A percentile compares a stretch with the other conserved stretches of the same genome.
These are phyloP conservation scores for Spatulosminthurus flaviceps DNA, from an alignment of 2,888 invertebrate species.

Conservation along the genomic window DNA sequence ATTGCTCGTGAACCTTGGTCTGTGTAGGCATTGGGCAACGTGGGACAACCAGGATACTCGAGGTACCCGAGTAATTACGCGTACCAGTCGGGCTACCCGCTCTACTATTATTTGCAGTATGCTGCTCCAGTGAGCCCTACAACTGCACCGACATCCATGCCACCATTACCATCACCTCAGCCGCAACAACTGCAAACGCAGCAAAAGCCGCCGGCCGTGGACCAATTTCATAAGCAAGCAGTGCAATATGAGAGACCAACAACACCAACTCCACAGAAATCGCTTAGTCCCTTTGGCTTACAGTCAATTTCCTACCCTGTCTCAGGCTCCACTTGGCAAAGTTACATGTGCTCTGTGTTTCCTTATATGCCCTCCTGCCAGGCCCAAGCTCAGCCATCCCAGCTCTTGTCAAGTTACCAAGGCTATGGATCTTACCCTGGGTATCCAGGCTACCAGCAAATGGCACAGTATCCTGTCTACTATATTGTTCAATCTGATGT, in stretches of 20 bases:
- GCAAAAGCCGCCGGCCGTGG: conserved; percentile 8
- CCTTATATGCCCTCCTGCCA: conserved; percentile 41
- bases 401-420: neutral
- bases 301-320: conserved; percentile 25
- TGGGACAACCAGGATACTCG: conserved; percentile 10
- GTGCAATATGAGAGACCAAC: conserved; percentile 6
- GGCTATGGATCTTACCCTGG: conserved; percentile 33
- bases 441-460: conserved; percentile 21
- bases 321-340: conserved; percentile 29
- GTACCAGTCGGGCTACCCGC: conserved; percentile 19
- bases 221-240: conserved; percentile 27
- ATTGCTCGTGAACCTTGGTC: no score
- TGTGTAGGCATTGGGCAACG: neutral
- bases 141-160: neutral
- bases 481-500: conserved; percentile 45
- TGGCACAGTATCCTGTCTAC: conserved; percentile 45
- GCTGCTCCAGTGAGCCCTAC: neutral
- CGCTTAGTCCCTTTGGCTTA: neutral
- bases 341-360: conserved; percentile 39
- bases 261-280: neutral
- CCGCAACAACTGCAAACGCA: conserved; percentile 24
- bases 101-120: conserved; percentile 30
- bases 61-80: neutral
- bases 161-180: neutral
- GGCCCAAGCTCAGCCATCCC: conserved; percentile 39